A percentile compares a stretch with the other conserved stretches of the same genome.
Evolutionary conservation across 1,140 invertebrate genomes (phyloP).

Genomic region (Lasaia peninsularis): DNA sequence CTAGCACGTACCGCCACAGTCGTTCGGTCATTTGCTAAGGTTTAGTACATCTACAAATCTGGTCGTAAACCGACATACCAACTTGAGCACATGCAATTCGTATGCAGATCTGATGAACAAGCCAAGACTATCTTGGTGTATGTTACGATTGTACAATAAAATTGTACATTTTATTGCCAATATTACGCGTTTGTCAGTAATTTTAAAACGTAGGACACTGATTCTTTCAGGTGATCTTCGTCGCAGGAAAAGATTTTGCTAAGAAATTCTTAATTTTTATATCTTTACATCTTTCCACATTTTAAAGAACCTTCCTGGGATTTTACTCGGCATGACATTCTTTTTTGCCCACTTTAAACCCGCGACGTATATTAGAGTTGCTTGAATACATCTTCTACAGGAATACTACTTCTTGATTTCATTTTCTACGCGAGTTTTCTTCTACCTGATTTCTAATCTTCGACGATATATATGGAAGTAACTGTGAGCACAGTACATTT

Average conservation of each 20-base stretch:
- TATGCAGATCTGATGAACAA: constrained; percentile 16
- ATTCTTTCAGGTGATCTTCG: neutral
- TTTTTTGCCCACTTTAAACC: too few relatives aligned
- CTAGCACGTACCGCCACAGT: neutral
- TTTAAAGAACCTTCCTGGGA: too few relatives aligned
- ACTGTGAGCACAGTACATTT: too few relatives aligned
- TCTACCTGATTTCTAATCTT: too few relatives aligned
- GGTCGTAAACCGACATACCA: constrained; percentile 14
- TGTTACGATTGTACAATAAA: neutral
- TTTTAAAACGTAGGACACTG: neutral
- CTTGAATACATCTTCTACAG: too few relatives aligned
- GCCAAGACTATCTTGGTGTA: constrained; percentile 2
- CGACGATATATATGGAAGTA: too few relatives aligned
- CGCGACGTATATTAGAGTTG: too few relatives aligned
- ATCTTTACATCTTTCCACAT: too few relatives aligned
- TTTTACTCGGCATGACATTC: too few relatives aligned
- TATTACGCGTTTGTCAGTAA: neutral
- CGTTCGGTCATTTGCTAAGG: constrained; percentile 1
- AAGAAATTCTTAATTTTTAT: too few relatives aligned
- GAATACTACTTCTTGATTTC: too few relatives aligned
- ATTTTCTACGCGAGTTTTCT: too few relatives aligned
- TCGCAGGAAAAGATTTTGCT: neutral
- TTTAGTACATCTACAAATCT: constrained; percentile 6
- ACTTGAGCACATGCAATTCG: constrained; percentile 13
- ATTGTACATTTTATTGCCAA: neutral